Base-by-base conservation (phyloP, 2,797 vertebrate species). In the Perdix hodgsoniae region DNA sequence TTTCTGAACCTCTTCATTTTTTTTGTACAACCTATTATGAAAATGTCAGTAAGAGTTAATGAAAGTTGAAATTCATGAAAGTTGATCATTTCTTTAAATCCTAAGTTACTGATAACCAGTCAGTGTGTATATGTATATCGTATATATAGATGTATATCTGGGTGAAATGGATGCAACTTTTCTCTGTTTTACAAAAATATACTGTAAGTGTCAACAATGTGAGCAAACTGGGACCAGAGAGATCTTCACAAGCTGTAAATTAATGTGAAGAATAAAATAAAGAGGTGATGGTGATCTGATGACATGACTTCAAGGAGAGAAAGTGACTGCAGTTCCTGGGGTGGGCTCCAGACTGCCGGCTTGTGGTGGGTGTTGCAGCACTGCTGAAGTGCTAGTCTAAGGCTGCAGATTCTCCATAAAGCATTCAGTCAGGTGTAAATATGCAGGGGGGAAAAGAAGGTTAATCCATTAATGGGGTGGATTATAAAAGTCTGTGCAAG, bases 321-420 rank as follows among this genome's bases (percentile, higher is more conserved):
- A 75, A 69, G 35, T 50, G 69, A 54, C 70, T 33, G 13, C 14
- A 40, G 10, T 92, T 74, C 52, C 42, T 56, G 10, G 35, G 60
- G 74, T 45, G 74, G 60, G 74, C 91, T 85, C 86, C 90, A 77
- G 91, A 57, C 77, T 92, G 96, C 95, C 88, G 0, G 91, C 93
- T 94, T 90, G 90, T 95, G 94, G 94, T 94, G 33, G 60, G 29
- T 29, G 52, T 47, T 31, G 47, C 44, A 57, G n/a, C 44, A 12
- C 6, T 65, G 49, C 15, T 67, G 14, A 45, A 52, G 14, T 6
- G 9, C 9, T 63, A 54, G 12, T 81, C 54, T 71, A 10, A 66
- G 72, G n/a, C 44, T 10, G n/a, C 1, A 57, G 14, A 13, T 88
- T 79, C 24, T 63, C 35, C 19, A 6, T 69, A 35, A 69, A 72